Base-by-base conservation (phyloP, 2,888 invertebrate genomes). In the Empis stercorea region DNA sequence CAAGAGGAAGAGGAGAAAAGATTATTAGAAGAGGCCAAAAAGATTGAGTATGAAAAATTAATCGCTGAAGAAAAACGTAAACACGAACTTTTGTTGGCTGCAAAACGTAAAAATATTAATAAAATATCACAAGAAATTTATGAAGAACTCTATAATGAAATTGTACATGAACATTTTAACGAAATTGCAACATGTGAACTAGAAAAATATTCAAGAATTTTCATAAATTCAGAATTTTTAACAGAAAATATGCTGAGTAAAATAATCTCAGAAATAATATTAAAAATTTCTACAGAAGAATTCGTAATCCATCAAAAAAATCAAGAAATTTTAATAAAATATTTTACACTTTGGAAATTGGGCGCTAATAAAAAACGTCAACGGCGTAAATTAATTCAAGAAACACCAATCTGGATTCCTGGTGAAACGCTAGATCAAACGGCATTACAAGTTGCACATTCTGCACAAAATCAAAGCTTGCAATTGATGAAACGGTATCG, bases 371-470 rank as follows among this genome's bases (percentile, higher is more conserved):
- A 61, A 36, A 68, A 70, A 48, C 69, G 67, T 52, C 58, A 68
- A 16, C 74, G 73, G 54, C 68, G 75, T 9, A 68, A 70, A 50
- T 71, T 75, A 0, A 63, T 79, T 30, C 73, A 75, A 43, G 68
- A 70, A 42, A 72, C 74, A 34, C 78, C 79, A 0, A 61, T 76
- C 2, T 78, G 76, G 73, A 59, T 76, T 14, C 71, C 72, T n/a
- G 62, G 64, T 1, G 59, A 60, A 39, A 52, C 55, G 1, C 51
- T 60, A 5, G 49, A 50, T 0, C 48, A 58, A 10, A 51, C 59
- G 43, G 47, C 61, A 10, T 27, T 61, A 23, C 68, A 71, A 47
- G 52, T 77, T 1, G 67, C 69, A 39, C 66, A 65, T 30, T 62
- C 68, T 1, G 63, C 68, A 15, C 74, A 76, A 56, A 54, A 65